Base-by-base conservation (phyloP, 2,113 vertebrate genomes). In the Gopherus evgoodei region DNA sequence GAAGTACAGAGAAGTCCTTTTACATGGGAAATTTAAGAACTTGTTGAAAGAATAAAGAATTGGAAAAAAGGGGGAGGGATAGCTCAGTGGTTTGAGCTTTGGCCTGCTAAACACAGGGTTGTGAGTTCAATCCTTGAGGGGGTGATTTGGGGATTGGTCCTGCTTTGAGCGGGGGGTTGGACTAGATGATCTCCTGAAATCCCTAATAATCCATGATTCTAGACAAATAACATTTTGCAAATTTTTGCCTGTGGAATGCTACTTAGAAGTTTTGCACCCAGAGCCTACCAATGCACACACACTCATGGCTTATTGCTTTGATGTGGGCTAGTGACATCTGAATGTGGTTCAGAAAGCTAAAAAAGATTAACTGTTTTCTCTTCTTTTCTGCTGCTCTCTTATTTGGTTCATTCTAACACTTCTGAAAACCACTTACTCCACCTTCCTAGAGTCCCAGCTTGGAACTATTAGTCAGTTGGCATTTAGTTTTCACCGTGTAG, bases 271-370 rank as follows among this genome's bases (percentile, higher is more conserved):
- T 76, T 11, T 76, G 5, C 21, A 27, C 21, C 72, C 42, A 42
- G 13, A 62, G 10, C 11, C 52, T 7, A 21, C 35, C 24, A 56
- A 12, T 27, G 12, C 35, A 16, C 54, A 49, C 8, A 19, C 16
- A 9, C 81, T 22, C 0, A 0, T 22, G 27, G 42, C 2, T 24
- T 52, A 76, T 49, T 21, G 47, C 6, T 69, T 7, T 19, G 29
- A 42, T 4, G 27, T 0, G 0, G 72, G 47, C 6, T 0, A 47
- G n/a, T 19, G 44, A 0, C 0, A 14, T 5, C 19, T n/a, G 31
- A 25, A 83, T 8, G 12, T 14, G 53, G 5, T 27, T 53, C 29
- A 5, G 81, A 25, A 17, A 42, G 29, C 31, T 52, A 10, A 83
- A 38, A 72, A 42, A 12, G 14, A 89, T 76, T n/a, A n/a, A n/a